Conservation (phyloP, 2,113 vertebrate genomes). For the Catagonus wagneri region DNA sequence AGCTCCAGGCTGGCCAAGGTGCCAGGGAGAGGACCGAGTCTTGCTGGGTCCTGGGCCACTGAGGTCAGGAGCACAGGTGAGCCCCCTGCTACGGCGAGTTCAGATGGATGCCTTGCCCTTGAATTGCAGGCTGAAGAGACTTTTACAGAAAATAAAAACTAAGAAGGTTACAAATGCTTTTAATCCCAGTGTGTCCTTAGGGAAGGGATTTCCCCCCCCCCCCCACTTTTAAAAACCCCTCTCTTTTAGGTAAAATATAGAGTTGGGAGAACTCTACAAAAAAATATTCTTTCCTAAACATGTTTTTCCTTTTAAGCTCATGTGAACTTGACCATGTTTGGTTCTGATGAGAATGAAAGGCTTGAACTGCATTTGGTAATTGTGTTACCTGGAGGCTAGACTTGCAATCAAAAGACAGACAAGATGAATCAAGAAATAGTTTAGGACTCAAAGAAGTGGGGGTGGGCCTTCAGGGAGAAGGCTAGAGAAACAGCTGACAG, state of each 20-base stretch:
- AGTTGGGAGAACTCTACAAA: not conserved
- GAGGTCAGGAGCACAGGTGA: not conserved
- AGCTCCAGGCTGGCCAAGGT: not conserved
- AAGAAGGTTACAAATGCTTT: constrained; percentile 25
- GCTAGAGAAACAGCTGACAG: not conserved
- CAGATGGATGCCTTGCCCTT: not conserved
- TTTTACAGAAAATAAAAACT: constrained; percentile 36
- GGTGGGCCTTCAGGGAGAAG: not conserved
- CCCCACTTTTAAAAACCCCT: no score
- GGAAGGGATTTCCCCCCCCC: not conserved
- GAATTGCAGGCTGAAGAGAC: not conserved
- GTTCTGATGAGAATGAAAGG: constrained; percentile 40
- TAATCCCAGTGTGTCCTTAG: constrained; percentile 5
- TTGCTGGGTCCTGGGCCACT: not conserved
- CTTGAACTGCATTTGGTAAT: constrained; percentile 7
- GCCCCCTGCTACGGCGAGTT: not conserved
- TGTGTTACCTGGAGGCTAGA: constrained; percentile 36
- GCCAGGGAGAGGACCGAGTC: not conserved
- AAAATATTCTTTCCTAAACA: not conserved
- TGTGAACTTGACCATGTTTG: not conserved
- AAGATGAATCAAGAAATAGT: not conserved
- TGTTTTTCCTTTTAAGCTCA: constrained; percentile 54
- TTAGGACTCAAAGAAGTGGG: not conserved
- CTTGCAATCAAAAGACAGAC: not conserved
- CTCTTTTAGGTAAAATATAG: constrained; percentile 35